Evolutionary conservation across 2,797 vertebrate species (phyloP).

Genomic region (Agapornis canus): DNA sequence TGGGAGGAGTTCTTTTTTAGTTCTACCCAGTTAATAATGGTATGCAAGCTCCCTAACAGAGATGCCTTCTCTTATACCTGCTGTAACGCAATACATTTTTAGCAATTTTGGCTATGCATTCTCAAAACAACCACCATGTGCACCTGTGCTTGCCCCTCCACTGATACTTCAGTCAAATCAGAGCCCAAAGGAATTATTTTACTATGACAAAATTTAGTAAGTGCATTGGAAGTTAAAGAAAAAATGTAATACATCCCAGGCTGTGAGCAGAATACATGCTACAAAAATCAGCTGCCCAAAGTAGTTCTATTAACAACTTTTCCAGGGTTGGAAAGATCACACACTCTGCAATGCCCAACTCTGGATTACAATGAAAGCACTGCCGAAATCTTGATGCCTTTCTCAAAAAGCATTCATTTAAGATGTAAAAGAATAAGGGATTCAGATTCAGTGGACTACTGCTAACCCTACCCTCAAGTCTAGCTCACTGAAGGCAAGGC

Average conservation of each 20-base stretch:
- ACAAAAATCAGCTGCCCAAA: not conserved
- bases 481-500: rapidly evolving
- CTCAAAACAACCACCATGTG: not conserved
- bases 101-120: not conserved
- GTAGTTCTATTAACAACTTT: not conserved
- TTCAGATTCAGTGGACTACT: not conserved
- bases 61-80: rapidly evolving
- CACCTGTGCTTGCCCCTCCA: not conserved
- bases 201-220: not conserved
- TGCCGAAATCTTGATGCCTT: not conserved
- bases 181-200: not conserved
- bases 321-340: not conserved
- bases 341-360: not conserved
- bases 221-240: not conserved
- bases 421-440: not conserved
- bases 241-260: not conserved
- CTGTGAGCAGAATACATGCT: rapidly evolving
- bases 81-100: not conserved
- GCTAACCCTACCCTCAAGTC: not conserved
- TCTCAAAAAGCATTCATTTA: not conserved
- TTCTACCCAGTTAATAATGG: not conserved
- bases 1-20: not conserved
- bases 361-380: not conserved
- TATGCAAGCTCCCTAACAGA: not conserved
- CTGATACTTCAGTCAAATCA: not conserved